A percentile compares a stretch with the other conserved stretches of the same genome.
These are phyloP conservation scores for Xylota sylvarum DNA, from an alignment of 2,888 invertebrate species.

Conservation along the genomic window DNA sequence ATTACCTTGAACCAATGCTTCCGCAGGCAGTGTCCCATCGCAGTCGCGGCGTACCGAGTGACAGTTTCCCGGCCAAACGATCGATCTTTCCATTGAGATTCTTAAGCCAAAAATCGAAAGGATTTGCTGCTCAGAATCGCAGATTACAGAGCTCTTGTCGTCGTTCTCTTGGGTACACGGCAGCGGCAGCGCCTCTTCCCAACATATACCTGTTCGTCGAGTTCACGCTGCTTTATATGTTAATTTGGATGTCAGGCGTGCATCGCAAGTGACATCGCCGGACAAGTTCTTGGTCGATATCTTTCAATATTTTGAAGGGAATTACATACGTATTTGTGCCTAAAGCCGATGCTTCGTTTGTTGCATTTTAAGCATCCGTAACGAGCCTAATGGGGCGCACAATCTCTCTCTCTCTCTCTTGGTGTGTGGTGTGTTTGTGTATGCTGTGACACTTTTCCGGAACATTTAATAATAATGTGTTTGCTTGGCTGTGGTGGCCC, in stretches of 20 bases:
- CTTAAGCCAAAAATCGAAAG: conserved; percentile 61
- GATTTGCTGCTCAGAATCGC: conserved; percentile 50
- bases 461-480: conserved; percentile 43
- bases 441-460: conserved; percentile 61
- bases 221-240: conserved; percentile 64
- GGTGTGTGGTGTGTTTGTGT: too few relatives aligned
- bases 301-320: conserved; percentile 73
- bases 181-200: conserved; percentile 27
- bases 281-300: conserved; percentile 72
- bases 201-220: conserved; percentile 24
- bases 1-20: conserved; percentile 56
- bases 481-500: background rate
- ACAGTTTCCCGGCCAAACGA: conserved; percentile 57
- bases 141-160: conserved; percentile 47
- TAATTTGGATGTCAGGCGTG: conserved; percentile 74
- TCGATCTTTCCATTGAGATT: conserved; percentile 73
- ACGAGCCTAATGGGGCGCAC: conserved; percentile 67
- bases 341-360: conserved; percentile 34
- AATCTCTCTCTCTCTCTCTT: conserved; percentile 50
- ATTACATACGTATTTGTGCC: conserved; percentile 40
- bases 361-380: conserved; percentile 59
- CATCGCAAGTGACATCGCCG: conserved; percentile 72
- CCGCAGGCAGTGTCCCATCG: conserved; percentile 17
- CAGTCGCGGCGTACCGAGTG: conserved; percentile 25
- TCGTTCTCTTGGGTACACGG: conserved; percentile 43